Evolutionary conservation across 2,113 vertebrate species (phyloP), one percentile per base, ranked within the genome.

Genomic region (Lampris incognitus): DNA sequence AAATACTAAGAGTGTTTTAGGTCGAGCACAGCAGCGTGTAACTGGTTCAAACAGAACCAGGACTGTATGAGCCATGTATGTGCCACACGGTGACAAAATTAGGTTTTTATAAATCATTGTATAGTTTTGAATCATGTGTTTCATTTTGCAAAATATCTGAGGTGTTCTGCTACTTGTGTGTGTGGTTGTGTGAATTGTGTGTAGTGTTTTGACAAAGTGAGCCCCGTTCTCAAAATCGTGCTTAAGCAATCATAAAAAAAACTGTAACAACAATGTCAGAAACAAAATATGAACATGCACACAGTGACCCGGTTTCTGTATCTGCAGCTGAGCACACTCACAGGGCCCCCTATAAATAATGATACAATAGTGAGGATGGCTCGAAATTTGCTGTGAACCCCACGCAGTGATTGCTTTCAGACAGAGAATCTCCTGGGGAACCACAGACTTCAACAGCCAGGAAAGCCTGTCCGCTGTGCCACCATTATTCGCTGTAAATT

Each of bases 271-370:
- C 69, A 72, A 52, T 42, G 37, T 66, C 69, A 57, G 63, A 50
- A 4, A 79, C 40, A 63, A 74, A 41, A 67, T 57, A 56, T 57
- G 66, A 68, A 81, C 58, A 69, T 51, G 69, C 77, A 67, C 60
- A 55, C 67, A 66, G 44, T 74, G 84, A 84, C 77, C 85, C 40
- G 58, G 41, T 76, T 83, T 62, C 54, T 1, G 9, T 61, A 60
- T 59, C 72, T 44, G 54, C 77, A 76, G 76, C 76, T 69, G 66
- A 79, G 58, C 68, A 48, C 6, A 42, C 78, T 64, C 24, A 41
- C 48, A 66, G 56, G 67, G 11, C 72, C 76, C 57, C 83, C 83
- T 84, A 85, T 86, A 82, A 88, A 75, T 88, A 84, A 87, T 55
- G 38, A 59, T 67, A 36, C 59, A 46, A 83, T 52, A 55, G 69